Evolutionary conservation across 2,888 invertebrate genomes (phyloP).

Genomic region (Rhyacophila evoluta): DNA sequence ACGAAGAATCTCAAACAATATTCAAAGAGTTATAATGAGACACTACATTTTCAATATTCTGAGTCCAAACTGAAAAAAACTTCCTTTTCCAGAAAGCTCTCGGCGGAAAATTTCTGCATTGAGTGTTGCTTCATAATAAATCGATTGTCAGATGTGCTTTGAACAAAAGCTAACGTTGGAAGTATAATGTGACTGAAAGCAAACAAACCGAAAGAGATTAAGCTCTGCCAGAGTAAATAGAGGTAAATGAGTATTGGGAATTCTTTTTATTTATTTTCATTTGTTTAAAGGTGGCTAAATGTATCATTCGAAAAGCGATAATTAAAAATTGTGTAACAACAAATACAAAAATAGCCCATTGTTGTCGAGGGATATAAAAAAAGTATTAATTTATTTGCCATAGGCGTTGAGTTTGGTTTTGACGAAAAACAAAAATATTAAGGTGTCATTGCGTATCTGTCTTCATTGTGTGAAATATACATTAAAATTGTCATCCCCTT

Average conservation of each 20-base stretch:
- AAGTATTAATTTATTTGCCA: not conserved
- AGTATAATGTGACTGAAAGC: slow-evolving; percentile 3
- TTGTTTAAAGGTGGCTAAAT: not conserved
- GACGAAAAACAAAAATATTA: not conserved
- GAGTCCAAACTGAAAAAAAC: not conserved
- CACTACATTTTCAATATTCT: not conserved
- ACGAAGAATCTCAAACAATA: too few species aligned
- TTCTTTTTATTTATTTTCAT: not conserved
- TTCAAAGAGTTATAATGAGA: too few species aligned
- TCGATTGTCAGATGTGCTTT: slow-evolving; percentile 22
- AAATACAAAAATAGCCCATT: not conserved
- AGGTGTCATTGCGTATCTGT: not conserved
- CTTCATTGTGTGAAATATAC: not conserved
- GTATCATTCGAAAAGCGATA: not conserved
- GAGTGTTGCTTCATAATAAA: slow-evolving; percentile 14
- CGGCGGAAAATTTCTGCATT: not conserved
- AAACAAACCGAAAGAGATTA: slow-evolving; percentile 12
- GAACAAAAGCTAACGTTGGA: not conserved
- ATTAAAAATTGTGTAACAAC: not conserved
- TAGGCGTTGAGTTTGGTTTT: not conserved
- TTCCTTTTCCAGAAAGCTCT: not conserved
- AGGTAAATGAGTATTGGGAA: not conserved
- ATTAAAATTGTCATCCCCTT: not conserved
- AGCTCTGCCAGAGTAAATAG: not conserved
- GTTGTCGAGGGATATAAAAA: not conserved